Conservation (phyloP, 1,140 invertebrate species). For the Acyrthosiphon pisum region DNA sequence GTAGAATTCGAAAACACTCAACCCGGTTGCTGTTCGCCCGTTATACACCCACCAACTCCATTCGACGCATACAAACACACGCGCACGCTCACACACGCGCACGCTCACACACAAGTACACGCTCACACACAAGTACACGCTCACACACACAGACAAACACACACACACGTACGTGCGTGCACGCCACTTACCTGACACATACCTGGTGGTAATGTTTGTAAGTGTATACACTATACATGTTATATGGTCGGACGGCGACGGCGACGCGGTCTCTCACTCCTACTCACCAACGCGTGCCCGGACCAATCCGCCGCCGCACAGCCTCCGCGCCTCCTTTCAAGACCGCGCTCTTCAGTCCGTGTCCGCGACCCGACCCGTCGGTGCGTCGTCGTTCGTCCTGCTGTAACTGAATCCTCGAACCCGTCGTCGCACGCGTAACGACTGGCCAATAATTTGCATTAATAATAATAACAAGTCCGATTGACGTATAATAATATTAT, state of each 20-base stretch:
- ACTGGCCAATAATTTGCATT: neutral
- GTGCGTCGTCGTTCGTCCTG: conserved; percentile 20
- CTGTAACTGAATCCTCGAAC: neutral
- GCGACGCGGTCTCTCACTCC: conserved; percentile 34
- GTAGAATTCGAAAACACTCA: conserved; percentile 52
- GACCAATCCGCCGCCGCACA: conserved; percentile 44
- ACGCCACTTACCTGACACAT: conserved; percentile 35
- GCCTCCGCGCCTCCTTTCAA: conserved; percentile 20
- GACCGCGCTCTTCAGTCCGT: conserved; percentile 49
- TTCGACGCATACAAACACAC: conserved; percentile 24
- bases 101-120: neutral
- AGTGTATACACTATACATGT: conserved; percentile 27
- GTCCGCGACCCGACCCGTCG: conserved; percentile 52
- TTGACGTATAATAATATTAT: neutral
- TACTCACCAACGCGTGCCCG: conserved; percentile 45
- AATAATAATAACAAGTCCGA: neutral
- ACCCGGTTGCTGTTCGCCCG: conserved; percentile 26
- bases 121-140: neutral
- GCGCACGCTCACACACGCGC: neutral
- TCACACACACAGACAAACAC: neutral
- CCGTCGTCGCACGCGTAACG: neutral
- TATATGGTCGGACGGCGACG: conserved; percentile 46
- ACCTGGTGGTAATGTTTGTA: conserved; percentile 54
- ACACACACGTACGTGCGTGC: neutral
- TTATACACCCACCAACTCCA: conserved; percentile 53